Evolutionary conservation across 1,140 invertebrate genomes (phyloP).

Genomic region (Lucilia cuprina): DNA sequence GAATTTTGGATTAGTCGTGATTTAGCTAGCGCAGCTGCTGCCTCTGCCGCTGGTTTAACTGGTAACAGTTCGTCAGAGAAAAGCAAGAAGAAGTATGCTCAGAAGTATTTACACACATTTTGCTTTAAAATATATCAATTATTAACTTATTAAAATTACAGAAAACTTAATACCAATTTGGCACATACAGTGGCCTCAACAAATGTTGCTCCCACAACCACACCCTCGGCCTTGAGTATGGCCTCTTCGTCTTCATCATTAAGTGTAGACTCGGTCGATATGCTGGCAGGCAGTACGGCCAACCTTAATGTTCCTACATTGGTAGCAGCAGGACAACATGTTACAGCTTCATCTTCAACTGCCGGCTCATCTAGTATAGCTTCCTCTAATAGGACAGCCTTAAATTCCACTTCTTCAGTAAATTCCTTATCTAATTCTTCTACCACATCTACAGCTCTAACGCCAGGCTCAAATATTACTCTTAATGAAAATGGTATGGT

Average conservation of each 20-base stretch:
- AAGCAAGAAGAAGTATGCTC: conserved; percentile 52
- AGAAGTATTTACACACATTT: conserved; percentile 3
- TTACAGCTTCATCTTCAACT: conserved; percentile 22
- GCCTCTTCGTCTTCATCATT: conserved; percentile 48
- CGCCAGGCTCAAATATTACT: conserved; percentile 45
- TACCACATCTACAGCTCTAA: conserved; percentile 36
- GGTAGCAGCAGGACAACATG: not conserved
- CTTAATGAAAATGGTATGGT: conserved; percentile 56
- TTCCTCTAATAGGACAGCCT: conserved; percentile 41
- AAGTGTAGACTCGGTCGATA: conserved; percentile 51
- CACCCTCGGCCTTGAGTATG: conserved; percentile 42
- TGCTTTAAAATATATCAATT: not conserved
- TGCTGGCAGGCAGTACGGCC: conserved; percentile 38
- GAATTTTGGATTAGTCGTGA: conserved; percentile 64
- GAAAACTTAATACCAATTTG: conserved; percentile 45
- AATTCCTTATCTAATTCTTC: not conserved
- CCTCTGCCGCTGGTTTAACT: conserved; percentile 21
- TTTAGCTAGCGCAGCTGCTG: conserved; percentile 39
- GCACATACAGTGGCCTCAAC: not conserved
- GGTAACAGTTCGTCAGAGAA: conserved; percentile 43
- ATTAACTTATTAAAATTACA: conserved; percentile 19
- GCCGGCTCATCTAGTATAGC: conserved; percentile 21
- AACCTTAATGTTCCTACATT: conserved; percentile 25
- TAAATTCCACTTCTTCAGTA: conserved; percentile 48
- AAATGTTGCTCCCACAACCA: conserved; percentile 39